Base-by-base conservation (phyloP, 2,888 invertebrate species). In the Parasteatoda lunata region DNA sequence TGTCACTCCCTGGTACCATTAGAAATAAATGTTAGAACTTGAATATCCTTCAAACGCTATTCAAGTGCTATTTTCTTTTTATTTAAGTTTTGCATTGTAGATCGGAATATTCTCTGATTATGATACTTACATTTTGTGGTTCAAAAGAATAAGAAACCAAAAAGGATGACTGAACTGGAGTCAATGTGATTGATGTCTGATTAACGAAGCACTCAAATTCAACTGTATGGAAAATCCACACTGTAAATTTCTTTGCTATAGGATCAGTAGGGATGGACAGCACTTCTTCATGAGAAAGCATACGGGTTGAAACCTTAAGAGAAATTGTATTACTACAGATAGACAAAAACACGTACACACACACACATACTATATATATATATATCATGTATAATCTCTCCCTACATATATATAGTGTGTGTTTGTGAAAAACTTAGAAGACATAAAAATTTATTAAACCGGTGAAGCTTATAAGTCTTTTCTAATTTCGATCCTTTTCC, bases 91-190 rank as follows among this genome's bases (percentile, higher is more conserved):
- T 9, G 68, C 30, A 15, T 68, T 30, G 4, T 4, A 66, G 30
- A 7, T 11, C 8, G 68, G 9, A 47, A 48, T 48, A 70, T 5
- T 48, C n/a, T 72, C 15, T 72, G n/a, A 47, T 3, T 45, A 70
- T 30, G 3, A 5, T 11, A 51, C 72, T 49, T 51, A 72, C 72
- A 4, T 72, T 52, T 5, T 7, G 30, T 51, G 72, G 13, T n/a
- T 65, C 49, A 49, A 76, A 76, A 15, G 66, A 49, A 49, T 66
- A 65, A 3, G 59, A 59, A 59, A 64, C 49, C 9, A 76, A 66
- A 9, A 7, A 2, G 8, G 65, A 3, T 64, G 3, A 15, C 11
- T 5, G 45, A 6, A n/a, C 65, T 30, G 30, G 1, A 30, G 30
- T 30, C 30, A 30, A 30, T 30, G 30, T 2, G 30, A 30, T 30